Percentiles rank a stretch among this genome's conserved stretches.
These are phyloP conservation scores for Nymphalis io DNA, from an alignment of 1,140 invertebrate species.

Conservation along the genomic window DNA sequence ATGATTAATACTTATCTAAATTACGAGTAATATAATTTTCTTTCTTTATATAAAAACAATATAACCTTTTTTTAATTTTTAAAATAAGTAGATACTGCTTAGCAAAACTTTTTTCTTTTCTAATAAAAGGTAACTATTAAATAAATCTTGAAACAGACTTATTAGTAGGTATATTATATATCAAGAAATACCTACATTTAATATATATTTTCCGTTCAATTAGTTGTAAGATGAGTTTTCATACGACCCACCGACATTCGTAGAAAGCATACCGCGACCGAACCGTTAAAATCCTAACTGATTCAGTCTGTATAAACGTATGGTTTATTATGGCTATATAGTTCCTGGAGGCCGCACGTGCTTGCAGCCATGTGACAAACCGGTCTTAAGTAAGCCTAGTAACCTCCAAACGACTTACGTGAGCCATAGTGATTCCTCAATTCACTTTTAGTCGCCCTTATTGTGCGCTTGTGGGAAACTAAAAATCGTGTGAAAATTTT, in stretches of 20 bases:
- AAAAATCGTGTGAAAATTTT: conserved; percentile 53
- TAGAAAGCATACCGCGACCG: conserved; percentile 2
- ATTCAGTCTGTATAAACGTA: conserved; percentile 34
- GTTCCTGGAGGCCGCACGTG: conserved; percentile 74
- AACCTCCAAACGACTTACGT: conserved; percentile 77
- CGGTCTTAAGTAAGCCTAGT: conserved; percentile 72
- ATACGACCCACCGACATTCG: not conserved
- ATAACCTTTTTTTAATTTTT: too few relatives aligned
- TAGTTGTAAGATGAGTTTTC: too few relatives aligned
- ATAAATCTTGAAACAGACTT: too few relatives aligned
- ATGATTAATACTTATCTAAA: too few relatives aligned
- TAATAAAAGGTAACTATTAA: too few relatives aligned
- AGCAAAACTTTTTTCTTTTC: too few relatives aligned
- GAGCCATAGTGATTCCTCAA: conserved; percentile 59
- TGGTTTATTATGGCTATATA: conserved; percentile 34
- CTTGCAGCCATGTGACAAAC: conserved; percentile 74
- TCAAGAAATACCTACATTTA: too few relatives aligned
- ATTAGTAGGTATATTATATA: too few relatives aligned
- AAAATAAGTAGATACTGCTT: too few relatives aligned
- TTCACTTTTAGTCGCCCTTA: conserved; percentile 60
- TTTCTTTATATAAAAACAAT: too few relatives aligned
- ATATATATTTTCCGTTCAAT: too few relatives aligned
- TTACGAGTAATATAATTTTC: too few relatives aligned
- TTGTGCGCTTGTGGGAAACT: conserved; percentile 48
- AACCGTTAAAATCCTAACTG: conserved; percentile 29